A percentile compares a stretch with the other conserved stretches of the same genome.
Evolutionary conservation across 2,113 vertebrate genomes (phyloP).

Genomic region (Castor canadensis): DNA sequence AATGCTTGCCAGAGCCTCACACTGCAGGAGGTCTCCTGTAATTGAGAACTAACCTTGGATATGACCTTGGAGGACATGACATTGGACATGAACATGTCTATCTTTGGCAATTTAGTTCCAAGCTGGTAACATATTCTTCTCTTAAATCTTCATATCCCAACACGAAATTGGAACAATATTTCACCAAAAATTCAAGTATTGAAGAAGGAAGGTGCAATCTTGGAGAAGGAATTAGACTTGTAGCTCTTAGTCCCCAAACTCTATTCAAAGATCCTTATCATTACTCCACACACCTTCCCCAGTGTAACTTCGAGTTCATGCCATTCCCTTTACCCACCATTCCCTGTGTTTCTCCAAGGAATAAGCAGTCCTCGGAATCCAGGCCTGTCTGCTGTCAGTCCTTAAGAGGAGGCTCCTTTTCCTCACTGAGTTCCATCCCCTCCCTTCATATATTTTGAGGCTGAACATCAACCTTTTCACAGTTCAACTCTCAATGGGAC

Average conservation of each 20-base stretch:
- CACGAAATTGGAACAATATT: neutral
- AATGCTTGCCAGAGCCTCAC: neutral
- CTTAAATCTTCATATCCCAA: neutral
- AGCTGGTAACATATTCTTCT: neutral
- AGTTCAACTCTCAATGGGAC: neutral
- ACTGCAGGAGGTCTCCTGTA: neutral
- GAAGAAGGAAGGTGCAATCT: neutral
- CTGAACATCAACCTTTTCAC: neutral
- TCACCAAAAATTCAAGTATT: neutral
- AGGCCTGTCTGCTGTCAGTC: neutral
- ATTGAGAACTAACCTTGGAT: neutral
- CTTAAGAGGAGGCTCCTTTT: neutral
- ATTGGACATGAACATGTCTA: neutral
- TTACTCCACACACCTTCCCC: neutral
- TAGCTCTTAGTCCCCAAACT: too few species aligned
- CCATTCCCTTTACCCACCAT: rapidly evolving
- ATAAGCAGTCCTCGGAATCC: neutral
- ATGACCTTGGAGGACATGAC: neutral
- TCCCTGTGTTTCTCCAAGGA: neutral
- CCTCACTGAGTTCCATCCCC: neutral
- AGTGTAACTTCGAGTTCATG: neutral
- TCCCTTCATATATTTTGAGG: neutral
- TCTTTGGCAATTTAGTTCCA: neutral
- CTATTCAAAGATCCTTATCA: neutral
- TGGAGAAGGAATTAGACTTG: neutral